Percentiles rank a stretch among this genome's conserved stretches.
phyloP scores from a whole-genome alignment of 2,797 vertebrate species.

The Danio albolineatus region DNA sequence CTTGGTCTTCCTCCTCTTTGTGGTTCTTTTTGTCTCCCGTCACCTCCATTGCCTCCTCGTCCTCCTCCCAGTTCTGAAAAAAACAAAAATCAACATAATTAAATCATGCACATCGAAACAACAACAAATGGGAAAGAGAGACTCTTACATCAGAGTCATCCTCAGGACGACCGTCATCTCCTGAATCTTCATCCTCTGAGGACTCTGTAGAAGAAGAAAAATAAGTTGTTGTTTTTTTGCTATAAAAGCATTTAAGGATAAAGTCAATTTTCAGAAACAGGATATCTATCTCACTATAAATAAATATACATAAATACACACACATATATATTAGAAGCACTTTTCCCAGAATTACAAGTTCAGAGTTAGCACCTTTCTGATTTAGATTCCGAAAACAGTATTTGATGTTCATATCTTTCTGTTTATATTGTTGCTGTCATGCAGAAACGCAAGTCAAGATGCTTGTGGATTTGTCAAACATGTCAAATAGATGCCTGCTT shows the following conservation, averaged over 20 bases:
- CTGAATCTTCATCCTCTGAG: conserved; percentile 89
- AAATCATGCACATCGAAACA: neutral
- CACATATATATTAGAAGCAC: no score
- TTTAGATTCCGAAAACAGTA: no score
- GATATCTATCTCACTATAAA: no score
- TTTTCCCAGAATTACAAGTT: no score
- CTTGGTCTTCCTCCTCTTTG: conserved; percentile 67
- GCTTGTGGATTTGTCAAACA: no score
- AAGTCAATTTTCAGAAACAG: no score
- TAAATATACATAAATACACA: no score
- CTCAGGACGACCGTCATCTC: conserved; percentile 87
- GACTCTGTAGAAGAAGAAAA: conserved; percentile 82
- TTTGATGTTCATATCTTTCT: no score
- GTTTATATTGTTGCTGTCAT: no score
- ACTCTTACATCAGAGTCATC: conserved; percentile 91
- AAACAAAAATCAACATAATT: conserved; percentile 4
- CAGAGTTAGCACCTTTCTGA: no score
- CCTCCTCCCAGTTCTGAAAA: conserved; percentile 91
- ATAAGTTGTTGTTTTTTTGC: neutral
- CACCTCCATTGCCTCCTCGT: conserved; percentile 72
- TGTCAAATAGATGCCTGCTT: no score
- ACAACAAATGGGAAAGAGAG: neutral
- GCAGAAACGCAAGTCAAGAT: no score
- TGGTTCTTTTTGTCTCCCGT: conserved; percentile 59
- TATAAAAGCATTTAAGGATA: neutral